phyloP scores from a whole-genome alignment of 64 coral and sea anemone genomes.

The Actinia tenebrosa region DNA sequence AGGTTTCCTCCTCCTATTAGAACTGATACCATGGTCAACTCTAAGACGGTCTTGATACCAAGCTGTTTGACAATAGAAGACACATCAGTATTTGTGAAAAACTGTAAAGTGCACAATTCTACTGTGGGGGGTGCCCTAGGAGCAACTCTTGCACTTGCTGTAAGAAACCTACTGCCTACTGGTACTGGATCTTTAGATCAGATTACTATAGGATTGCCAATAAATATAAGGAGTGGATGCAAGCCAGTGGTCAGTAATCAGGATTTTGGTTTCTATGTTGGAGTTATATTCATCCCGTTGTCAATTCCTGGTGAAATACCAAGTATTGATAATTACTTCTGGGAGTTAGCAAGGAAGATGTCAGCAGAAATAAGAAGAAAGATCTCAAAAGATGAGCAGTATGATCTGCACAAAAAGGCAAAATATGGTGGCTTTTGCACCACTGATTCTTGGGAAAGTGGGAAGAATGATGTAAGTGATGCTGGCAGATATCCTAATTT shows the following conservation, averaged over 20 bases:
- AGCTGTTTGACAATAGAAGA: neutral
- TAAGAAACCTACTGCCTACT: neutral
- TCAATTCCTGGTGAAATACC: neutral
- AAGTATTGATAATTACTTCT: neutral
- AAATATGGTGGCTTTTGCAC: no score
- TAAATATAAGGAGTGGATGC: slow-evolving; percentile 9
- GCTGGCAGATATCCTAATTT: slow-evolving; percentile 2
- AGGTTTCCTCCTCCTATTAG: neutral
- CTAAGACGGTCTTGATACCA: neutral
- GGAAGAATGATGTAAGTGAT: neutral
- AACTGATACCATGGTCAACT: neutral
- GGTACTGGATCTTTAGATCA: neutral
- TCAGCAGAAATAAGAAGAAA: neutral
- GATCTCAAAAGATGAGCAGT: neutral
- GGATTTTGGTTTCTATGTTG: neutral
- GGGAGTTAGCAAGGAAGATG: neutral
- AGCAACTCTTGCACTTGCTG: neutral
- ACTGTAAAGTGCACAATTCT: neutral
- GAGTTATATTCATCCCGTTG: neutral
- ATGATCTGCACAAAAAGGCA: neutral
- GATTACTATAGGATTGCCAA: neutral
- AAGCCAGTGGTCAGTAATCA: neutral
- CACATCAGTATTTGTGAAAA: neutral
- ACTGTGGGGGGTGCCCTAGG: neutral
- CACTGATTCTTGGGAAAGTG: neutral